Evolutionary conservation across 2,888 invertebrate species (phyloP).

Genomic region (Platycheirus rosarum): DNA sequence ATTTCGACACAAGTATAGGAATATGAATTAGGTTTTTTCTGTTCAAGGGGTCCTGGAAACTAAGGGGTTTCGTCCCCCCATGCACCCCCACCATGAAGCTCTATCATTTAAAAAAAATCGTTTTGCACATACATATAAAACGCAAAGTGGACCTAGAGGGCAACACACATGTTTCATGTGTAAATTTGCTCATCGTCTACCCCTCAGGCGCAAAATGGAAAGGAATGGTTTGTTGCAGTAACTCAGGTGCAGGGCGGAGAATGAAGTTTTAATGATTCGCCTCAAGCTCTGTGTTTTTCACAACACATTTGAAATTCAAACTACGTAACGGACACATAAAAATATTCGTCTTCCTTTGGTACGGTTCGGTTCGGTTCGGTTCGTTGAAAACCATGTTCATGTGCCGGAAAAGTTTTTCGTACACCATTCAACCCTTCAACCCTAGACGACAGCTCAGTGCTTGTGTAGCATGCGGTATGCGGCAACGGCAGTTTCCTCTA

Average conservation of each 20-base stretch:
- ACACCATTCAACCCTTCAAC: constrained; percentile 33
- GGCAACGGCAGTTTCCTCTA: constrained; percentile 48
- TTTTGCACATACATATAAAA: constrained; percentile 69
- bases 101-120: constrained; percentile 70
- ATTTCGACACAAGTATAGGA: constrained; percentile 41
- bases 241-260: neutral
- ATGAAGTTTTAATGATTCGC: constrained; percentile 57
- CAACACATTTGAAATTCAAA: constrained; percentile 64
- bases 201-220: constrained; percentile 19
- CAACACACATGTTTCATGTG: constrained; percentile 61
- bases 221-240: constrained; percentile 7
- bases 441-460: constrained; percentile 13
- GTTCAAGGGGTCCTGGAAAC: constrained; percentile 18
- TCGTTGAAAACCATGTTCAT: constrained; percentile 56
- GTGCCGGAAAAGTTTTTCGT: constrained; percentile 69
- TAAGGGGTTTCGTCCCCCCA: neutral
- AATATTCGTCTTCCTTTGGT: constrained; percentile 33
- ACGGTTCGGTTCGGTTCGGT: neutral
- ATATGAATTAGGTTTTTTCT: constrained; percentile 46
- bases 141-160: constrained; percentile 70
- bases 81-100: constrained; percentile 3
- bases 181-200: constrained; percentile 56
- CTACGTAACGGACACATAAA: constrained; percentile 60
- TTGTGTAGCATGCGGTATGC: constrained; percentile 29
- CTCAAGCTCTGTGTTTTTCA: constrained; percentile 19